Conservation (phyloP, 2,888 invertebrate species). For the Drosophila mulleri region DNA sequence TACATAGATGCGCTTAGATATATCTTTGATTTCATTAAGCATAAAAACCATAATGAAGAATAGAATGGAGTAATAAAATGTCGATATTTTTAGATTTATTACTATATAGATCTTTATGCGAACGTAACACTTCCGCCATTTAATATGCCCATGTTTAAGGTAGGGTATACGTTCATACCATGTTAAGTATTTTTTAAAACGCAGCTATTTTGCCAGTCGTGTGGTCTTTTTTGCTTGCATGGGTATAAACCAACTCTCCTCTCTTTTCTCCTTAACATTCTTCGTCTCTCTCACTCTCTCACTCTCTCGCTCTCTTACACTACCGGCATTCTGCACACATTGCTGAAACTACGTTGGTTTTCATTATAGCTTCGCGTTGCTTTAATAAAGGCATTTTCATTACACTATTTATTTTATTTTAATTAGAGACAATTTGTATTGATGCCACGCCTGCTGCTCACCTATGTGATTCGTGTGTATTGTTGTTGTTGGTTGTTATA, state of each 20-base stretch:
- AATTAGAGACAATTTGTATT: constrained; percentile 51
- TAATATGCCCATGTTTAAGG: not conserved
- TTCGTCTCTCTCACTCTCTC: constrained; percentile 4
- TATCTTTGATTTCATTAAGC: not conserved
- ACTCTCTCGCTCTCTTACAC: not conserved
- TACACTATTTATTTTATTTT: not conserved
- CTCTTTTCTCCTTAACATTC: not conserved
- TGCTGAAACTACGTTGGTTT: constrained; percentile 13
- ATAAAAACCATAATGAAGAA: not conserved
- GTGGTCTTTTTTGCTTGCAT: constrained; percentile 37
- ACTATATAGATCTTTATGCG: not conserved
- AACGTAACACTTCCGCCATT: no score
- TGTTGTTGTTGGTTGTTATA: not conserved
- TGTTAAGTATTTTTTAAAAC: constrained; percentile 4
- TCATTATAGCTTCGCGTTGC: constrained; percentile 18
- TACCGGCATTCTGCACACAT: constrained; percentile 28
- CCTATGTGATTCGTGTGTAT: constrained; percentile 26
- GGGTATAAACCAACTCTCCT: constrained; percentile 14
- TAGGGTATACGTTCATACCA: constrained; percentile 13
- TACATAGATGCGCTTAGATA: not conserved
- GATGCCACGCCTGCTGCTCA: constrained; percentile 41
- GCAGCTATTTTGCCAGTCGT: constrained; percentile 10
- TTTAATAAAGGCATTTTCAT: constrained; percentile 49
- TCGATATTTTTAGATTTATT: no score
- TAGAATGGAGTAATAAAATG: no score